A percentile compares a stretch with the other conserved stretches of the same genome.
phyloP scores from a whole-genome alignment of 1,140 invertebrate genomes.

The Muscidifurax raptorellus region DNA sequence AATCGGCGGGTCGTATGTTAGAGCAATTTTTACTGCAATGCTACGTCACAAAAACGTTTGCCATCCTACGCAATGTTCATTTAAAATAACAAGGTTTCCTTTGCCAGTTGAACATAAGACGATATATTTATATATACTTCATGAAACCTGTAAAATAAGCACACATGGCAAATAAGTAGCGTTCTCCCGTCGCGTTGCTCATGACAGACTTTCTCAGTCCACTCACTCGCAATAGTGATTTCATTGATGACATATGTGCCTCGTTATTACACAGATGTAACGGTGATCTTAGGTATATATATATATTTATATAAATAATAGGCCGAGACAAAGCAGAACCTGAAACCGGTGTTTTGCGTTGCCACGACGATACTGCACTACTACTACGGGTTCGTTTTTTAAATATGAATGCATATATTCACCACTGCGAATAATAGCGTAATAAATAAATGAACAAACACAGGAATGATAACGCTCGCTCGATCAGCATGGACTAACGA shows the following conservation, averaged over 20 bases:
- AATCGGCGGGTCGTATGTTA: not conserved
- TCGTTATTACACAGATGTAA: slow-evolving; percentile 49
- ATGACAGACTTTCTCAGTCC: slow-evolving; percentile 44
- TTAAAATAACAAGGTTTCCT: not conserved
- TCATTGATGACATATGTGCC: slow-evolving; percentile 54
- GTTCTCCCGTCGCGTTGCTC: slow-evolving; percentile 29
- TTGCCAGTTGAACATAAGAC: not conserved
- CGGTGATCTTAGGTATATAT: slow-evolving; percentile 53
- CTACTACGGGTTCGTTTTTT: slow-evolving; percentile 49
- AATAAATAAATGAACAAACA: slow-evolving; percentile 37
- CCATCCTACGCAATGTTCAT: not conserved
- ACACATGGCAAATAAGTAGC: not conserved
- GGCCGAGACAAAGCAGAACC: not conserved
- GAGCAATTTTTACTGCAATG: not conserved
- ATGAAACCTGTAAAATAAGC: slow-evolving; percentile 23
- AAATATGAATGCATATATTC: slow-evolving; percentile 38
- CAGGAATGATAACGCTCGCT: slow-evolving; percentile 18
- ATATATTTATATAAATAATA: slow-evolving; percentile 35
- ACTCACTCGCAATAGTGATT: slow-evolving; percentile 52
- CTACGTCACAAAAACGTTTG: slow-evolving; percentile 17
- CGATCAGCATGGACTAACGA: slow-evolving; percentile 43
- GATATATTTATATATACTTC: not conserved
- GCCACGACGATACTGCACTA: not conserved
- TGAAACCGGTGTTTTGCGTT: slow-evolving; percentile 35
- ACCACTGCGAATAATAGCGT: slow-evolving; percentile 46